These are phyloP conservation scores for Puffinus mauretanicus DNA, from an alignment of 2,113 vertebrate genomes.

Conservation along the genomic window DNA sequence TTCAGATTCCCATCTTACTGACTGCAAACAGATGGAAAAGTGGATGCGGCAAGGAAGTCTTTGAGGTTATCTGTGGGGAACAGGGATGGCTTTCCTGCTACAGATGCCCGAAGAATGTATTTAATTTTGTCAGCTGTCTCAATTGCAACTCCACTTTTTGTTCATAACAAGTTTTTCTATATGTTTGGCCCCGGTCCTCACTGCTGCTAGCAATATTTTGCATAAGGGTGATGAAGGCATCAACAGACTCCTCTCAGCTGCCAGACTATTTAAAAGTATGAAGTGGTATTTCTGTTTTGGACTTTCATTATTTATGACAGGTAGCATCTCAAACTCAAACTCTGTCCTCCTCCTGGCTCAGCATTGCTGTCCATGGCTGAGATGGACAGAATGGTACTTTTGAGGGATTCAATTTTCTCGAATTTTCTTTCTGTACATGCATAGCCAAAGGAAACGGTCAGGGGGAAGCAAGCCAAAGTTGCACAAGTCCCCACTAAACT, in stretches of 20 bases:
- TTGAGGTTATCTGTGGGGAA: not conserved
- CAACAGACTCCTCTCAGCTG: not conserved
- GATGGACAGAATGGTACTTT: not conserved
- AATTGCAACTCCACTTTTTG: not conserved
- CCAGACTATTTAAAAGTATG: not conserved
- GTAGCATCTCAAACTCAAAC: not conserved
- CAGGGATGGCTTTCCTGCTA: not conserved
- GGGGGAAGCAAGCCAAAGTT: not conserved
- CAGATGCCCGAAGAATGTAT: not conserved
- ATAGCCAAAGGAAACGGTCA: not conserved
- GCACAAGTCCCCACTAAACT: not conserved
- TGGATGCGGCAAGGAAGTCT: not conserved
- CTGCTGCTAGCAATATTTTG: not conserved
- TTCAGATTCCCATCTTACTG: not conserved
- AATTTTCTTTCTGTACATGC: not conserved
- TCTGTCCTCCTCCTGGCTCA: not conserved
- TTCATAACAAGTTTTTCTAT: not conserved
- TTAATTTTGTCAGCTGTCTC: not conserved
- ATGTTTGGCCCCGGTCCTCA: not conserved
- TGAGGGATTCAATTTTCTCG: not conserved
- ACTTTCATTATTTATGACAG: not conserved
- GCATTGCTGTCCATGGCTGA: rapidly evolving
- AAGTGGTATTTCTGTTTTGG: not conserved
- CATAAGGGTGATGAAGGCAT: not conserved
- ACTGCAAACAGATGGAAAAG: not conserved